phyloP scores from a whole-genome alignment of 2,888 invertebrate species.

The Mantis religiosa region DNA sequence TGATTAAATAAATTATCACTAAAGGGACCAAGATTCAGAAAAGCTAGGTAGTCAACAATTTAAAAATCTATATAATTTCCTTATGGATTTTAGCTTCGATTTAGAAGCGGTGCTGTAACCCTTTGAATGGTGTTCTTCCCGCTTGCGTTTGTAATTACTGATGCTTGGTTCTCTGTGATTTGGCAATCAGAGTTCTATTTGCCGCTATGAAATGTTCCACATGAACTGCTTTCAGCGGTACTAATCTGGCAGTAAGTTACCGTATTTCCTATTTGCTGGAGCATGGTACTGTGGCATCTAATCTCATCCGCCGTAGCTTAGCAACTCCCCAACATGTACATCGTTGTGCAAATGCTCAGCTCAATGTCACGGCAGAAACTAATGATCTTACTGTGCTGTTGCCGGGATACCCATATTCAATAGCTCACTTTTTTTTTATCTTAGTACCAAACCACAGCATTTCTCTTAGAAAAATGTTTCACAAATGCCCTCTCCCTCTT shows the following conservation, averaged over 20 bases:
- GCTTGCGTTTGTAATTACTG: background rate
- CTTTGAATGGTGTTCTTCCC: too few relatives aligned
- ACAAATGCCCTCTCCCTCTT: background rate
- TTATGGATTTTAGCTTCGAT: too few relatives aligned
- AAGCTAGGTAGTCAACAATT: too few relatives aligned
- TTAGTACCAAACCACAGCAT: background rate
- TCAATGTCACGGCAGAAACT: background rate
- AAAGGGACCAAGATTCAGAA: too few relatives aligned
- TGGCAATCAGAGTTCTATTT: background rate
- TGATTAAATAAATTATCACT: too few relatives aligned
- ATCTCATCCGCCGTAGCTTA: background rate
- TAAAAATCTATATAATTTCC: too few relatives aligned
- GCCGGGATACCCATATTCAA: background rate
- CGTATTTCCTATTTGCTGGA: background rate
- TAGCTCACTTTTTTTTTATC: background rate
- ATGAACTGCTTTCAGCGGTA: background rate
- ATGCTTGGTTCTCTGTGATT: background rate
- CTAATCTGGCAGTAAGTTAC: background rate
- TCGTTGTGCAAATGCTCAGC: background rate
- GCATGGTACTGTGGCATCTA: background rate
- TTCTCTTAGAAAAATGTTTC: background rate
- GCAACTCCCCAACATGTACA: background rate
- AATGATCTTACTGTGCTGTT: background rate
- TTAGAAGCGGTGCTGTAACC: too few relatives aligned
- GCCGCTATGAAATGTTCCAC: background rate